Conservation (phyloP, 92 coral and sea anemone species). For the Palythoa heliodiscus region DNA sequence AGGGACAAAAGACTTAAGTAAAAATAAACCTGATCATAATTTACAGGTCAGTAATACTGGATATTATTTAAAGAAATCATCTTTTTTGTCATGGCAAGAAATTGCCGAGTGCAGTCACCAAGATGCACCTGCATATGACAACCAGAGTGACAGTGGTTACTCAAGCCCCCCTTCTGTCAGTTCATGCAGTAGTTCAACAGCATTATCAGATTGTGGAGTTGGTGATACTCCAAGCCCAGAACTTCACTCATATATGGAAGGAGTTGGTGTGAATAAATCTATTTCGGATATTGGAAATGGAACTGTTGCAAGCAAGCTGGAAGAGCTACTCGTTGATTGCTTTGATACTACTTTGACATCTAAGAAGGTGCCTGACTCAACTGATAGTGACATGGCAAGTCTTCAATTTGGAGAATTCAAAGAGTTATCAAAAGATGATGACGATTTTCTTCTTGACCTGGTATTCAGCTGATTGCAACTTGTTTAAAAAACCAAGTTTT, state of each 20-base stretch:
- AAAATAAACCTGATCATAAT: background rate
- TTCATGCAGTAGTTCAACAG: conserved; percentile 71
- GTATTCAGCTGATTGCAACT: background rate
- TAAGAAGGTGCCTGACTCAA: background rate
- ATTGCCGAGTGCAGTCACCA: conserved; percentile 50
- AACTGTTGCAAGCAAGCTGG: conserved; percentile 60
- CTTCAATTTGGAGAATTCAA: background rate
- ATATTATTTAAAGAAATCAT: background rate
- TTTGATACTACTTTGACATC: conserved; percentile 12
- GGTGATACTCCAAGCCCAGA: background rate
- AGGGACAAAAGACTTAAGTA: background rate
- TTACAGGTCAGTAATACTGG: conserved; percentile 15
- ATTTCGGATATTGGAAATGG: conserved; percentile 1
- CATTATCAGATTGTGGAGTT: conserved; percentile 8
- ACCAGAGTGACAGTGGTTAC: conserved; percentile 93
- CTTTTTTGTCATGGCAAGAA: conserved; percentile 67
- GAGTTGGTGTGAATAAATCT: background rate
- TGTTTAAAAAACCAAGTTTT: too few relatives aligned
- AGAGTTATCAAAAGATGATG: background rate
- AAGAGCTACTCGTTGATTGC: conserved; percentile 71
- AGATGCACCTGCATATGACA: conserved; percentile 34
- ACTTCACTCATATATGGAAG: conserved; percentile 1
- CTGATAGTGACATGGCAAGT: background rate
- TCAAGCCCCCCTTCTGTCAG: conserved; percentile 93
- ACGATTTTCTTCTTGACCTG: conserved; percentile 2